Evolutionary conservation across 2,113 vertebrate genomes (phyloP).

Genomic region (Gallinago jamesoni): DNA sequence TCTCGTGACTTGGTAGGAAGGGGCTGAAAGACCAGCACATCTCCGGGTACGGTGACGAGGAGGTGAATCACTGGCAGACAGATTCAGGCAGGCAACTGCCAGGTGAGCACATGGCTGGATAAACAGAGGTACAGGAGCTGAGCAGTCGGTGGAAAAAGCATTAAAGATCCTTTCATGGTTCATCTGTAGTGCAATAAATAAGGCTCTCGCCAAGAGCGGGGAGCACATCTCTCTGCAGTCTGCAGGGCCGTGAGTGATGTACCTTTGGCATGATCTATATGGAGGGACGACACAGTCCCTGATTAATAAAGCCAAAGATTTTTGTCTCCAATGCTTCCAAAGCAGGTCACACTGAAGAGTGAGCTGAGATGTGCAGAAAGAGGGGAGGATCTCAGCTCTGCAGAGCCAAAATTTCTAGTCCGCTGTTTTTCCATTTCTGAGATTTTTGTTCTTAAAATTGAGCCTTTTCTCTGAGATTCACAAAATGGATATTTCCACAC

Average conservation of each 20-base stretch:
- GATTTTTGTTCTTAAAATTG: background rate
- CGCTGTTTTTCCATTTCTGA: background rate
- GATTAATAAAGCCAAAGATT: background rate
- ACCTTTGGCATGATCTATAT: background rate
- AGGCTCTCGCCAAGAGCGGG: background rate
- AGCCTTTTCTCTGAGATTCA: background rate
- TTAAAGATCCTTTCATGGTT: background rate
- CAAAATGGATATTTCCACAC: background rate
- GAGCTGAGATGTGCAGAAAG: background rate
- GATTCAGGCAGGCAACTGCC: background rate
- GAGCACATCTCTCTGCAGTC: background rate
- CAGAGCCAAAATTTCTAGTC: background rate
- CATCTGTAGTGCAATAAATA: background rate
- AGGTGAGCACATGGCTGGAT: background rate
- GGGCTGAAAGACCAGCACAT: background rate
- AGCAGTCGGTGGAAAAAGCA: background rate
- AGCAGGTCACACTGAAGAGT: background rate
- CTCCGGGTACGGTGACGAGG: background rate
- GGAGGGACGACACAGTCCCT: background rate
- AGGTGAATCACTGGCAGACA: background rate
- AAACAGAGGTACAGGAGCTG: background rate
- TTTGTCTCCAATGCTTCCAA: background rate
- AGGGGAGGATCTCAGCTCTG: background rate
- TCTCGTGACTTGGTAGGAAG: background rate
- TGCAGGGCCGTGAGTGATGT: background rate